Evolutionary conservation across 2,888 invertebrate genomes (phyloP).

Genomic region (Allygus modestus): DNA sequence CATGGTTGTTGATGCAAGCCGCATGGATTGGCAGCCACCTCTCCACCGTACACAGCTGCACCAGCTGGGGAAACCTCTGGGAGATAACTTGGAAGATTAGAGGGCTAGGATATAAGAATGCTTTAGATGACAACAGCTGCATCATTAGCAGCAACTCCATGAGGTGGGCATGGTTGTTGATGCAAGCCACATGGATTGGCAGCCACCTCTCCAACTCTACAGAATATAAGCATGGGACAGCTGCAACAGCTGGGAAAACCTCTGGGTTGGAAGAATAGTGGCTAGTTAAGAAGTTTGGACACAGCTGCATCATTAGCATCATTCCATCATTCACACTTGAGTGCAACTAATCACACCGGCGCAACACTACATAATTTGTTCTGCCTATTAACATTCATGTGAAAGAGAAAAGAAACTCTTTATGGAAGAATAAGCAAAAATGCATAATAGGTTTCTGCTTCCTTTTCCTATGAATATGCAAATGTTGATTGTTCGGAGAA

Average conservation of each 20-base stretch:
- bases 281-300: too few relatives aligned
- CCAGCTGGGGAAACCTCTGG: constrained; percentile 89
- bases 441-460: background rate
- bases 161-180: constrained; percentile 89
- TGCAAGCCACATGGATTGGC: constrained; percentile 94
- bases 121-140: too few relatives aligned
- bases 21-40: constrained; percentile 96
- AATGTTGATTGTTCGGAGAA: too few relatives aligned
- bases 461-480: background rate
- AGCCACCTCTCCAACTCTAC: constrained; percentile 97
- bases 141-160: constrained; percentile 88
- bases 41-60: constrained; percentile 91
- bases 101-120: too few relatives aligned
- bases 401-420: constrained; percentile 5
- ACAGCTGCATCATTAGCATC: too few relatives aligned
- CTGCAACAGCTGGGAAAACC: constrained; percentile 90
- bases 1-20: constrained; percentile 87
- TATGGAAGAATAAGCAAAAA: constrained; percentile 1
- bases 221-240: too few relatives aligned
- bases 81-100: too few relatives aligned
- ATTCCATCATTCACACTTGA: background rate
- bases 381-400: background rate
- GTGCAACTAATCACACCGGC: background rate
- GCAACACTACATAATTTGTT: background rate
- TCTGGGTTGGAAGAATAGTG: too few relatives aligned